Conservation (phyloP, 2,113 vertebrate genomes). For the Oreamnos americanus region DNA sequence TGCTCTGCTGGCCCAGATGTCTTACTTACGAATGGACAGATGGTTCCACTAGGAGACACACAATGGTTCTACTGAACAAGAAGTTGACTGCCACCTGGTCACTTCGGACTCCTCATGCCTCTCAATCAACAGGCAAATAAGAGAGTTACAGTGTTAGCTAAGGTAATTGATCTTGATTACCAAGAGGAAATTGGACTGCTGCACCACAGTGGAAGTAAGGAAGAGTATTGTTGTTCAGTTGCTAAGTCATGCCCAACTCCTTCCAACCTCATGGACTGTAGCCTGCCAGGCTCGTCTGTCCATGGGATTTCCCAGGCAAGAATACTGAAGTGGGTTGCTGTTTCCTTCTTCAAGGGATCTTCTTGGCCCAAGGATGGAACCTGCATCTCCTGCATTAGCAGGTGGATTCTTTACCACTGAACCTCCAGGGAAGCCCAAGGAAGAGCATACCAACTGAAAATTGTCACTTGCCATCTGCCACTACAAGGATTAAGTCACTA, state of each 20-base stretch:
- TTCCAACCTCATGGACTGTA: neutral
- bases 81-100: neutral
- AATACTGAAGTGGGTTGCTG: neutral
- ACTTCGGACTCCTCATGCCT: neutral
- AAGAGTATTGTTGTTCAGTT: neutral
- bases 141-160: neutral
- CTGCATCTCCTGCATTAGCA: neutral
- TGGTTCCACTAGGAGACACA: neutral
- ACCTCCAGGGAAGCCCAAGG: neutral
- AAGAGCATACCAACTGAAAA: neutral
- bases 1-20: neutral
- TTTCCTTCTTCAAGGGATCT: neutral
- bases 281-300: neutral
- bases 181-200: neutral
- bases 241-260: neutral
- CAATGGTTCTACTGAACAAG: neutral
- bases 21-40: neutral
- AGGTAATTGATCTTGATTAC: neutral
- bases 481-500: neutral
- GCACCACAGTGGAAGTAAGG: neutral
- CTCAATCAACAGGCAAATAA: neutral
- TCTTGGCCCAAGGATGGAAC: neutral
- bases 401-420: neutral
- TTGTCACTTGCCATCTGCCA: neutral
- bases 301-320: neutral